Conservation (phyloP, 2,797 vertebrate genomes). For the Jordanella pulchra region DNA sequence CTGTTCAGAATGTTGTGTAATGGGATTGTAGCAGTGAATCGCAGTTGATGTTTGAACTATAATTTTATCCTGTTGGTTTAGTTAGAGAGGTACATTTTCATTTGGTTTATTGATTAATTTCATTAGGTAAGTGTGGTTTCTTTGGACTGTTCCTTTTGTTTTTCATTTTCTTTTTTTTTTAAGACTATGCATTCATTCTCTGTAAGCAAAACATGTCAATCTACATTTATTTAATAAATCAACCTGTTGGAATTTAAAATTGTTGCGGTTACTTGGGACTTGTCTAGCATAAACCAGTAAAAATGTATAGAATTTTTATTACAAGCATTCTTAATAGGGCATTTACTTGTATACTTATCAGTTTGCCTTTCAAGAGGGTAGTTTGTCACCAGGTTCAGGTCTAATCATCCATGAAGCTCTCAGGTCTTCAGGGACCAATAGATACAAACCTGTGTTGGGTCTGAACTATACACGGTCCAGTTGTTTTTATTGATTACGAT, state of each 20-base stretch:
- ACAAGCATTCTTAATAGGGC: background rate
- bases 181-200: no score
- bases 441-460: slow-evolving; percentile 18
- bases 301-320: background rate
- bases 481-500: slow-evolving; percentile 49
- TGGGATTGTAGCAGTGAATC: no score
- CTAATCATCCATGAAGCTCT: slow-evolving; percentile 43
- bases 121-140: no score
- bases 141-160: no score
- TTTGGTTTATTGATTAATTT: no score
- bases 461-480: slow-evolving; percentile 13
- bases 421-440: slow-evolving; percentile 22
- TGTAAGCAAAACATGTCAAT: no score
- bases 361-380: slow-evolving; percentile 27
- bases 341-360: slow-evolving; percentile 21
- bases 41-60: no score
- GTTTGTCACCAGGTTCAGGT: slow-evolving; percentile 37
- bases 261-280: no score
- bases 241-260: background rate
- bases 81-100: no score
- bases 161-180: no score
- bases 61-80: no score
- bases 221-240: background rate
- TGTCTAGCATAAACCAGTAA: background rate
- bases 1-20: no score